Conservation (phyloP, 1,140 invertebrate species). For the Scaptomyza graminum region DNA sequence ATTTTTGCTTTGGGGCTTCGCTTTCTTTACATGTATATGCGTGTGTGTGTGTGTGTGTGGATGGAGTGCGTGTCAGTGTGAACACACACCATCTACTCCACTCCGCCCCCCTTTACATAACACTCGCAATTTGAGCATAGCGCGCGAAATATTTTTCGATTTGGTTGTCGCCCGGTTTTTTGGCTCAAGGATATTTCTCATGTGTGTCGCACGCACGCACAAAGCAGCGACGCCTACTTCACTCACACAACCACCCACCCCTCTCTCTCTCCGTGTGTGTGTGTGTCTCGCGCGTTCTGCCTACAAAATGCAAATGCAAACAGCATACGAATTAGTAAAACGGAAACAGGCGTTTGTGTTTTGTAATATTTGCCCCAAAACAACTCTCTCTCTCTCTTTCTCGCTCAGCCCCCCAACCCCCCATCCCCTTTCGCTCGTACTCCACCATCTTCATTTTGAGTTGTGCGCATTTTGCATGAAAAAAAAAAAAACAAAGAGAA, state of each 20-base stretch:
- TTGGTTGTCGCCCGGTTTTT: constrained; percentile 52
- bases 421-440: too few species aligned
- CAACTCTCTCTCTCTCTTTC: constrained; percentile 36
- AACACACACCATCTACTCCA: background rate
- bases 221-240: constrained; percentile 29
- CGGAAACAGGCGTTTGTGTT: constrained; percentile 81
- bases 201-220: constrained; percentile 75
- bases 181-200: constrained; percentile 74
- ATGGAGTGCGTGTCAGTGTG: constrained; percentile 1
- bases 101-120: background rate
- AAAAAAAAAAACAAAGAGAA: constrained; percentile 32
- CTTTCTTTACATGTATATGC: background rate
- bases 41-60: constrained; percentile 12
- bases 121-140: constrained; percentile 39
- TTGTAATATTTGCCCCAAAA: constrained; percentile 79
- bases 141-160: constrained; percentile 70
- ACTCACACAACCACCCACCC: background rate
- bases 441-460: too few species aligned
- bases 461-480: constrained; percentile 28
- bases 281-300: constrained; percentile 32
- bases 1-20: constrained; percentile 66
- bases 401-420: background rate
- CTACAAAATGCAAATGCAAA: constrained; percentile 80
- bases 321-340: constrained; percentile 82
- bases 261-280: background rate